Evolutionary conservation across 2,797 vertebrate species (phyloP).

Genomic region (Oreonectes daqikongensis): DNA sequence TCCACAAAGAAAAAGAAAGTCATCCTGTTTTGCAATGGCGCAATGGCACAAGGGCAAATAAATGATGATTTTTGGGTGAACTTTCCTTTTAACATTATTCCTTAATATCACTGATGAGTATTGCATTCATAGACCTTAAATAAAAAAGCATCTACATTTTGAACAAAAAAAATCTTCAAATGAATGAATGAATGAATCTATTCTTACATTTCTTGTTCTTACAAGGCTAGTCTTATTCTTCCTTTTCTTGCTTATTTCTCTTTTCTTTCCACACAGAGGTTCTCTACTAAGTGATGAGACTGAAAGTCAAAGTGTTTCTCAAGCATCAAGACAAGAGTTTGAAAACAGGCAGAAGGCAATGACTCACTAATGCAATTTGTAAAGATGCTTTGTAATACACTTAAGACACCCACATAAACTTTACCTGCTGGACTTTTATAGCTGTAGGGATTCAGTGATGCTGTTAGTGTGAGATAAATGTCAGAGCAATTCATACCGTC

Average conservation of each 20-base stretch:
- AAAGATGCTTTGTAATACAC: constrained; percentile 62
- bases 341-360: constrained; percentile 42
- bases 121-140: background rate
- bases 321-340: constrained; percentile 29
- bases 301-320: constrained; percentile 22
- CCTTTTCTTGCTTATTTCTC: background rate
- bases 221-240: background rate
- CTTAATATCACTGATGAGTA: no score
- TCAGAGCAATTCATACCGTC: constrained; percentile 51
- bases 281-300: constrained; percentile 10
- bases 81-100: no score
- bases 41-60: no score
- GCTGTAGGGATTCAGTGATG: constrained; percentile 46
- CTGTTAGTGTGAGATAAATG: constrained; percentile 58
- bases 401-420: constrained; percentile 62
- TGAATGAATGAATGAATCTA: no score
- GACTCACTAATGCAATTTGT: constrained; percentile 58
- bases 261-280: background rate
- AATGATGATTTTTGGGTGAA: no score
- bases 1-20: no score
- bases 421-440: constrained; percentile 57
- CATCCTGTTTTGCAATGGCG: no score
- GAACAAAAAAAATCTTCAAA: background rate
- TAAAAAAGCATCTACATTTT: background rate
- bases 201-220: no score